Percentiles rank a stretch among this genome's conserved stretches.
These are phyloP conservation scores for Amphiura filiformis DNA, from an alignment of 35 echinoderm and acorn worm genomes.

Conservation along the genomic window DNA sequence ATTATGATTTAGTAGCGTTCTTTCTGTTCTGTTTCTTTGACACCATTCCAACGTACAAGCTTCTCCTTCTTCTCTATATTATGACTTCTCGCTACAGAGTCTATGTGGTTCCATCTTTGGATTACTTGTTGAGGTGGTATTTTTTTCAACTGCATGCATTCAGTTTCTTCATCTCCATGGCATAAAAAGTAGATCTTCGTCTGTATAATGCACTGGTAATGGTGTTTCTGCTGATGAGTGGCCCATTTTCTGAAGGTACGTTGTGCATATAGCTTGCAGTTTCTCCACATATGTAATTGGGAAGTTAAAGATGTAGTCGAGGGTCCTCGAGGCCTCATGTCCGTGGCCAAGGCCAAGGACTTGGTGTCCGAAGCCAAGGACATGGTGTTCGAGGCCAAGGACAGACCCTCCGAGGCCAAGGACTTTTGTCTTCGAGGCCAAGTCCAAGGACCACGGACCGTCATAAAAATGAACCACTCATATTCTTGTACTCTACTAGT, in stretches of 20 bases:
- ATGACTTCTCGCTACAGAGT: neutral
- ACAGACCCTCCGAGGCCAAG: too few species aligned
- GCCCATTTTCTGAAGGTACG: neutral
- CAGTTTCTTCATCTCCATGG: too few species aligned
- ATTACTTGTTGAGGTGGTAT: conserved; percentile 17
- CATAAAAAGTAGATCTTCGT: neutral
- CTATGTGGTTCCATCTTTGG: neutral
- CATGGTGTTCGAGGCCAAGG: too few species aligned
- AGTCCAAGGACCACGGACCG: too few species aligned
- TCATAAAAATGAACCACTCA: too few species aligned
- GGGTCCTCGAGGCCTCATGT: too few species aligned
- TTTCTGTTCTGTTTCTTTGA: conserved; percentile 15
- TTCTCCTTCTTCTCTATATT: conserved; percentile 6
- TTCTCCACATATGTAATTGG: neutral
- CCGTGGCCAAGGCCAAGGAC: too few species aligned
- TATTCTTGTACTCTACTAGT: too few species aligned
- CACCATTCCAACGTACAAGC: neutral
- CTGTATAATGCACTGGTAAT: neutral
- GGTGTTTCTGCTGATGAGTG: neutral
- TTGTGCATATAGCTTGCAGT: neutral
- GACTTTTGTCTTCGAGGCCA: too few species aligned
- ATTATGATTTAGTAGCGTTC: conserved; percentile 4
- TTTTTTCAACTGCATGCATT: conserved; percentile 12
- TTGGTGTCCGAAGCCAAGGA: too few species aligned
- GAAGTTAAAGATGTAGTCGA: neutral